These are phyloP conservation scores for Drosophila punjabiensis DNA, from an alignment of 1,140 invertebrate species.

Conservation along the genomic window DNA sequence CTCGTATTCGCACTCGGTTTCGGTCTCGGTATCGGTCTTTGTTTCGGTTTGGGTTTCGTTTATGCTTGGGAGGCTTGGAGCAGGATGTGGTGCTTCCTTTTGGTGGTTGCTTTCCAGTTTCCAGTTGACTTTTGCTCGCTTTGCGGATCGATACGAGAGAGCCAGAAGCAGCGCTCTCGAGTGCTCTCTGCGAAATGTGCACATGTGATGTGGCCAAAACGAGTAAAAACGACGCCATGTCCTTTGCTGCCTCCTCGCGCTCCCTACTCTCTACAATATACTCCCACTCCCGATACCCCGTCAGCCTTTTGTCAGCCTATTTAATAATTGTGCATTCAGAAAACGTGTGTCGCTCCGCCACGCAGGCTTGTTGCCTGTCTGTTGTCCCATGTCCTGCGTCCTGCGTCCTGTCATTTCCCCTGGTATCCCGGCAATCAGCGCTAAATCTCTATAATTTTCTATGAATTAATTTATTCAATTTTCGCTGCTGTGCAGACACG, in stretches of 20 bases:
- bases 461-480: conserved; percentile 76
- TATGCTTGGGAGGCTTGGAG: conserved; percentile 2
- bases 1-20: background rate
- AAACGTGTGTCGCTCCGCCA: conserved; percentile 53
- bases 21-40: background rate
- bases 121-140: conserved; percentile 77
- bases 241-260: background rate
- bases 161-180: conserved; percentile 10
- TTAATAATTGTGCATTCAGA: conserved; percentile 80
- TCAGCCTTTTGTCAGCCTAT: conserved; percentile 69
- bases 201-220: conserved; percentile 71
- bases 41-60: conserved; percentile 5
- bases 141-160: conserved; percentile 69
- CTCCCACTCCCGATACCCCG: conserved; percentile 2
- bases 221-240: conserved; percentile 53
- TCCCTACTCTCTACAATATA: background rate
- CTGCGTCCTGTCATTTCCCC: conserved; percentile 5
- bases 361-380: conserved; percentile 24
- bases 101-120: conserved; percentile 80
- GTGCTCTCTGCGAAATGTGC: conserved; percentile 64
- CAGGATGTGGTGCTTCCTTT: conserved; percentile 55
- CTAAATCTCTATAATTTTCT: conserved; percentile 69
- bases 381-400: background rate
- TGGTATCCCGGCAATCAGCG: conserved; percentile 47
- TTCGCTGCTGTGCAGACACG: conserved; percentile 52